These are phyloP conservation scores for Mus musculus DNA, from an alignment of 2,113 vertebrate species.

Conservation along the genomic window GRCm39 chr6:48806501-48807000, in stretches of 20 bases:
- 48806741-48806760: neutral
- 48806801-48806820: neutral
- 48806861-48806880: neutral
- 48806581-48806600: too few relatives aligned
- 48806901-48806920: neutral
- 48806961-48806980: neutral
- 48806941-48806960: neutral
- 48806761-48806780: neutral
- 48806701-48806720: neutral
- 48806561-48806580: too few relatives aligned
- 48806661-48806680: neutral
- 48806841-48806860: neutral
- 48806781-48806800: neutral
- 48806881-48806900: neutral
- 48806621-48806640: neutral
- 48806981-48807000: neutral
- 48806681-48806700: neutral
- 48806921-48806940: neutral
- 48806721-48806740: neutral
- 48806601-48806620: neutral
- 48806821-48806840: neutral
- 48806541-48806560: too few relatives aligned
- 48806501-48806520: too few relatives aligned
- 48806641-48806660: neutral
- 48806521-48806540: too few relatives aligned